phyloP scores from a whole-genome alignment of 2,113 vertebrate genomes.

The Scopus umbretta region DNA sequence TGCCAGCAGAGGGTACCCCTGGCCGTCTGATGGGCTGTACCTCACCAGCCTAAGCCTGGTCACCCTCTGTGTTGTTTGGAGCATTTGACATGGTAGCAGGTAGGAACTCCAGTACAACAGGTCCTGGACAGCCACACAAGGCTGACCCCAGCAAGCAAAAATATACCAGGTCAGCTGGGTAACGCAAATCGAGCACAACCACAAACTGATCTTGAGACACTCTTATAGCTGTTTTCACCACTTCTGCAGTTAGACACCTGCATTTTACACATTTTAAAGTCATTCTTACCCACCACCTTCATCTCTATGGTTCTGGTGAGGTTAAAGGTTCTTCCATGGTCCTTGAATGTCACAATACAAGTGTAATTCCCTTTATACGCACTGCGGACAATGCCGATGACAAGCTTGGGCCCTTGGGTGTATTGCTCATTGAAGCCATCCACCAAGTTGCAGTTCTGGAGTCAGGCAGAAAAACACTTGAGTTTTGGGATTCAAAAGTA shows the following conservation, averaged over 20 bases:
- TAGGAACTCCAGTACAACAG: not conserved
- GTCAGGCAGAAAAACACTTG: not conserved
- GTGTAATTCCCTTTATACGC: constrained; percentile 76
- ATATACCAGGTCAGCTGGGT: not conserved
- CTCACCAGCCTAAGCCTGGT: not conserved
- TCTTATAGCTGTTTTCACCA: not conserved
- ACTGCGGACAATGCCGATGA: constrained; percentile 60
- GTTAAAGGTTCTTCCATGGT: constrained; percentile 65
- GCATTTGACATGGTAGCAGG: not conserved
- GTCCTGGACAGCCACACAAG: not conserved
- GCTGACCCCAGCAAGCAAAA: not conserved
- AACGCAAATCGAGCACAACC: not conserved
- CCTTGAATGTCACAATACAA: constrained; percentile 80
- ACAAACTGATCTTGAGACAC: not conserved
- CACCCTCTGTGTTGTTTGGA: not conserved
- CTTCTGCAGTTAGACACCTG: not conserved
- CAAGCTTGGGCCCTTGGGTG: constrained; percentile 54
- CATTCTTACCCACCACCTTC: constrained; percentile 83
- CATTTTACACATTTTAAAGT: not conserved
- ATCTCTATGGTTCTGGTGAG: constrained; percentile 83
- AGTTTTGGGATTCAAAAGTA: not conserved
- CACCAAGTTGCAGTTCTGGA: constrained; percentile 65
- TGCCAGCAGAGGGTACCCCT: constrained; percentile 57
- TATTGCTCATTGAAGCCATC: constrained; percentile 26
- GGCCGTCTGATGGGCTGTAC: not conserved